These are phyloP conservation scores for Mergus octosetaceus DNA, from an alignment of 2,797 vertebrate species.

Conservation along the genomic window DNA sequence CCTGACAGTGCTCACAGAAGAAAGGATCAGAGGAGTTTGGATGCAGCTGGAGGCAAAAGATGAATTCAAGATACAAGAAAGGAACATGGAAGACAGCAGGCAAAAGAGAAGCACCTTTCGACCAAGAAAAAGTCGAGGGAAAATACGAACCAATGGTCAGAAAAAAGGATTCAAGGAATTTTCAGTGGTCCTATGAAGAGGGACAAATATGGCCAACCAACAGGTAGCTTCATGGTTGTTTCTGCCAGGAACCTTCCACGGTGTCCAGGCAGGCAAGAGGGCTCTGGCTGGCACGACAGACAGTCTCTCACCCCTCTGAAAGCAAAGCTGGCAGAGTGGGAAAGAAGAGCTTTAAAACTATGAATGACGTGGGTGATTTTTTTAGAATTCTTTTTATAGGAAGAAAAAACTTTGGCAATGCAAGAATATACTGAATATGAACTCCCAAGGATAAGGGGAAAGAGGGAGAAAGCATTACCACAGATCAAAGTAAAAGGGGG, in stretches of 20 bases:
- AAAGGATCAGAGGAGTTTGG: background rate
- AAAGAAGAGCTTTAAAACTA: background rate
- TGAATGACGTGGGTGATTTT: background rate
- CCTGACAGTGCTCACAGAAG: background rate
- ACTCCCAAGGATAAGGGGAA: background rate
- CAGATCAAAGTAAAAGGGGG: background rate
- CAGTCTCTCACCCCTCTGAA: background rate
- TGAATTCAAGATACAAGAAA: background rate
- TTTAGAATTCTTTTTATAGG: background rate
- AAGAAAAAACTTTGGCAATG: background rate
- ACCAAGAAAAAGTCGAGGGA: background rate
- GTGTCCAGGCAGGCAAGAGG: background rate
- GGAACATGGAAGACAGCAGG: background rate
- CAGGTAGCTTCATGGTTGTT: background rate
- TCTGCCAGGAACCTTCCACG: background rate
- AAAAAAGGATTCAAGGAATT: background rate
- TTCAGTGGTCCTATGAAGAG: background rate
- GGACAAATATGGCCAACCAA: background rate
- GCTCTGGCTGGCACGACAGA: background rate
- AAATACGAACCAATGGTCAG: background rate
- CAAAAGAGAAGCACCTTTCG: background rate
- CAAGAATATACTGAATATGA: background rate
- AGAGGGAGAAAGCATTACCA: background rate
- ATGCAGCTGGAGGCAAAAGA: background rate
- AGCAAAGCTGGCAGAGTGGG: background rate